Conservation (phyloP, 2,113 vertebrate species). For the Xiphias gladius region DNA sequence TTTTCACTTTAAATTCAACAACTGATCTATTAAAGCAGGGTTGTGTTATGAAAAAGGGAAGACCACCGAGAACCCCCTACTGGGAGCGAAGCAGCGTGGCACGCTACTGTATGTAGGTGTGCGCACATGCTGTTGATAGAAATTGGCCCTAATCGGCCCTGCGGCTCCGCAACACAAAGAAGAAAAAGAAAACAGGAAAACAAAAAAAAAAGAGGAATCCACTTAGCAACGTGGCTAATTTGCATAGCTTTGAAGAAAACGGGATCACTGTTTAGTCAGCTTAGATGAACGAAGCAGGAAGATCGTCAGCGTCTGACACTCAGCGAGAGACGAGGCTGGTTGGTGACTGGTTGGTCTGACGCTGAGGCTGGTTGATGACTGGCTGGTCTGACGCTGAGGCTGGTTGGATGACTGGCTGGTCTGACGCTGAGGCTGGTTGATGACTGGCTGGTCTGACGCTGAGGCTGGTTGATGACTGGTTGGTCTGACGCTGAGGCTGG, state of each 20-base stretch:
- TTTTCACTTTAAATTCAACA: constrained; percentile 68
- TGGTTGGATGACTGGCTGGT: constrained; percentile 64
- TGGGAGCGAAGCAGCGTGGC: constrained; percentile 9
- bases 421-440: constrained; percentile 49
- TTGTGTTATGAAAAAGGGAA: constrained; percentile 62
- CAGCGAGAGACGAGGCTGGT: constrained; percentile 57
- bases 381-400: constrained; percentile 2
- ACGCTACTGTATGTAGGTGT: constrained; percentile 54
- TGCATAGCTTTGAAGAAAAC: constrained; percentile 77
- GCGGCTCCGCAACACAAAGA: constrained; percentile 43
- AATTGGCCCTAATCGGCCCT: constrained; percentile 66
- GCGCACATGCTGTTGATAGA: constrained; percentile 59
- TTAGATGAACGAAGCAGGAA: constrained; percentile 62
- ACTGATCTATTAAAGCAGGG: constrained; percentile 54
- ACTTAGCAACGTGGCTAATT: constrained; percentile 78
- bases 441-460: too few species aligned
- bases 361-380: constrained; percentile 44
- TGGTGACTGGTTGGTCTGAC: constrained; percentile 63
- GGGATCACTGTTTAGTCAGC: constrained; percentile 65
- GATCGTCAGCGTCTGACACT: constrained; percentile 67
- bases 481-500: constrained; percentile 52
- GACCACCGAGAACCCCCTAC: constrained; percentile 49
- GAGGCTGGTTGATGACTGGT: constrained; percentile 64
- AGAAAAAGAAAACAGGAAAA: constrained; percentile 44
- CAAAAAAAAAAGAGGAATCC: constrained; percentile 55